These are phyloP conservation scores for Bubalus kerabau DNA, from an alignment of 2,113 vertebrate genomes.

Conservation along the genomic window DNA sequence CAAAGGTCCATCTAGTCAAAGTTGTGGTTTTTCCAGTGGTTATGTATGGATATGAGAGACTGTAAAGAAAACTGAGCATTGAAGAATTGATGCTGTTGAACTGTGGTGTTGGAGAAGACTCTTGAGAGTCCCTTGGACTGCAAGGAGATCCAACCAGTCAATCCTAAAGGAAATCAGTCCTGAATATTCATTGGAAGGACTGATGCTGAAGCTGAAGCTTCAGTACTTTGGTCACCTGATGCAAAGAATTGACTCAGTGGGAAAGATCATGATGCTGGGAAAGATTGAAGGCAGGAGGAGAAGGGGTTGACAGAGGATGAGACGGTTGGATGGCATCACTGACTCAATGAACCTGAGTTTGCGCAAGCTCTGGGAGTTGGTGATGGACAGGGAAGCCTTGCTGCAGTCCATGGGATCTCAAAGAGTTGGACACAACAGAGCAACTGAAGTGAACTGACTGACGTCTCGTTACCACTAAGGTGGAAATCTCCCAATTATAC, in stretches of 20 bases:
- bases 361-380: neutral
- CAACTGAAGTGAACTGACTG: neutral
- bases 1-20: neutral
- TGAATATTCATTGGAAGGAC: neutral
- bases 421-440: neutral
- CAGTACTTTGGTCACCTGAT: neutral
- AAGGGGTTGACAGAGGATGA: neutral
- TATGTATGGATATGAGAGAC: neutral
- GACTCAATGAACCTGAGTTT: neutral
- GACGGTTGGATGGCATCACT: neutral
- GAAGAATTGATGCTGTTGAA: neutral
- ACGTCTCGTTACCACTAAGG: neutral
- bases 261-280: neutral
- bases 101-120: neutral
- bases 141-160: neutral
- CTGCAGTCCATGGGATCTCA: neutral
- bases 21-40: neutral
- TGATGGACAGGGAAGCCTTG: neutral
- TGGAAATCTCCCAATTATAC: neutral
- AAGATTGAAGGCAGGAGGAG: neutral
- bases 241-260: neutral
- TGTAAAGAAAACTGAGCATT: neutral
- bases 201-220: neutral
- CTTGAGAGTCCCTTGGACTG: neutral
- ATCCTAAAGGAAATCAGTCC: neutral